These are phyloP conservation scores for Caracal caracal DNA, from an alignment of 2,113 vertebrate genomes.

Conservation along the genomic window DNA sequence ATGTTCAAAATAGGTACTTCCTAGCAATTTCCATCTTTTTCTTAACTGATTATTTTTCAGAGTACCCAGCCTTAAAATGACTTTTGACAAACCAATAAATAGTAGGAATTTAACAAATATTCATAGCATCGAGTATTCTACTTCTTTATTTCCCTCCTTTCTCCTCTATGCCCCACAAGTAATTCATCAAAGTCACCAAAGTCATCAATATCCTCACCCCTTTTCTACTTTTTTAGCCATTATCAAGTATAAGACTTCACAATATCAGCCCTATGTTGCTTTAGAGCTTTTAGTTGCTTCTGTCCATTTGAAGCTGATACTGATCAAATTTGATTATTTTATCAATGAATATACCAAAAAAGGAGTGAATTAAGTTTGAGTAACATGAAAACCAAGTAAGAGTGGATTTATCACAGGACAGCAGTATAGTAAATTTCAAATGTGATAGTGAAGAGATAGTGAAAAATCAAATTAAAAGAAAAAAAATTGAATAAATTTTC, in stretches of 20 bases:
- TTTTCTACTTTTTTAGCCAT: neutral
- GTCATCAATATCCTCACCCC: neutral
- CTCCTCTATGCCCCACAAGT: neutral
- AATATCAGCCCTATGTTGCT: neutral
- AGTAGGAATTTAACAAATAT: conserved; percentile 27
- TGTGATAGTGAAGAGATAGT: neutral
- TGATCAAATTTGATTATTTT: neutral
- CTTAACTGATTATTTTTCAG: too few species aligned
- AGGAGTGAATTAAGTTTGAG: neutral
- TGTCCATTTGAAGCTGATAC: neutral
- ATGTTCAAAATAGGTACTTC: too few species aligned
- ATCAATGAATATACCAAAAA: neutral
- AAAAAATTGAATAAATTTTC: neutral
- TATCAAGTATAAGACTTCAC: neutral
- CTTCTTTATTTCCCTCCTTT: neutral
- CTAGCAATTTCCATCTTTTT: too few species aligned
- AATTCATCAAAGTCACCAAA: conserved; percentile 6
- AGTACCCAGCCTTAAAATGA: neutral
- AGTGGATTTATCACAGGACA: neutral
- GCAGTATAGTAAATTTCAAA: neutral
- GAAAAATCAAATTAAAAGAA: neutral
- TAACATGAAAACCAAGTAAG: neutral
- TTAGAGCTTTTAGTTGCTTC: neutral
- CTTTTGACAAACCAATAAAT: conserved; percentile 46
- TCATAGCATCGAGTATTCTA: conserved; percentile 26